Conservation (phyloP, 1,140 invertebrate species). For the Zaprionus taronus region DNA sequence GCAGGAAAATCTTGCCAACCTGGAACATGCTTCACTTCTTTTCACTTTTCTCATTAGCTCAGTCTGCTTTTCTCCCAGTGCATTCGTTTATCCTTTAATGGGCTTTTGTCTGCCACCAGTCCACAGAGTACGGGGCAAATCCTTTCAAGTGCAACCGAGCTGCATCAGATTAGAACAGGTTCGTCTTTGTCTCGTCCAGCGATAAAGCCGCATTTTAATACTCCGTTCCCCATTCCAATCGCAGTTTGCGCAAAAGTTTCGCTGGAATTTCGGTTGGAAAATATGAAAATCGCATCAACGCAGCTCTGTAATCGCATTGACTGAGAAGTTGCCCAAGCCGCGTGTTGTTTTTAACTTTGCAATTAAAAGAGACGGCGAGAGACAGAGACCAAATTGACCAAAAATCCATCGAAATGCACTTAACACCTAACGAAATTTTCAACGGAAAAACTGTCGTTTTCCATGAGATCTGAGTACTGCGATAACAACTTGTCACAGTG, state of each 20-base stretch:
- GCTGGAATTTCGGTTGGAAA: conserved; percentile 51
- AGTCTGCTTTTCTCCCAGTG: neutral
- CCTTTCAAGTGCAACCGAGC: conserved; percentile 79
- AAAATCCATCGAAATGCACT: conserved; percentile 44
- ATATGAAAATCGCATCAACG: conserved; percentile 51
- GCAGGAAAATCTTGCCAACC: no score
- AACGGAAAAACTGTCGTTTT: conserved; percentile 69
- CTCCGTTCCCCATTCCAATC: conserved; percentile 5
- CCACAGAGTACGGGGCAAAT: conserved; percentile 55
- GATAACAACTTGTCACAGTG: conserved; percentile 75
- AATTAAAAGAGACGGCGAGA: conserved; percentile 59
- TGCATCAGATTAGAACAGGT: conserved; percentile 83
- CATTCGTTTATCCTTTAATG: conserved; percentile 74
- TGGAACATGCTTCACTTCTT: no score
- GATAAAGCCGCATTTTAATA: conserved; percentile 72
- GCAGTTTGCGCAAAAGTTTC: conserved; percentile 49
- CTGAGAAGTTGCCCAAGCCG: conserved; percentile 73
- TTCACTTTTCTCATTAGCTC: neutral
- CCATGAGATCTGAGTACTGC: conserved; percentile 45
- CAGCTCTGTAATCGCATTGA: conserved; percentile 70
- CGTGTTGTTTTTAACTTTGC: conserved; percentile 75
- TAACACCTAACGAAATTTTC: conserved; percentile 58
- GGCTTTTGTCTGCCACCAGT: conserved; percentile 66
- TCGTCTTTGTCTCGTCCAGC: conserved; percentile 60
- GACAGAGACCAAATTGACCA: neutral